Conservation (phyloP, 35 echinoderm and acorn worm species). For the Hemicentrotus pulcherrimus region DNA sequence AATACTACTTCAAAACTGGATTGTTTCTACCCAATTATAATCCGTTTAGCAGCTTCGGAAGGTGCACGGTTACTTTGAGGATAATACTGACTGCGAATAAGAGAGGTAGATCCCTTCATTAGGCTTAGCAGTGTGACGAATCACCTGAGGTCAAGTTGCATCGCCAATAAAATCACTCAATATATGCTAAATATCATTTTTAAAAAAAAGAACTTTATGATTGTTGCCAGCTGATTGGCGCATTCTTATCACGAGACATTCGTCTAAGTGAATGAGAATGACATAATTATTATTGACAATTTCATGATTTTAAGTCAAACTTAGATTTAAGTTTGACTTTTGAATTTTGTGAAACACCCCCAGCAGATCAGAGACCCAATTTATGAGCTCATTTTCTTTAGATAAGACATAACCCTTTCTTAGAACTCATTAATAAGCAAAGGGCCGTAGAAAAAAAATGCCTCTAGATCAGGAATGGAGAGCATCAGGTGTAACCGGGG, state of each 20-base stretch:
- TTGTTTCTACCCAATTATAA: slow-evolving; percentile 11
- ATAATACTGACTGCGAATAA: neutral
- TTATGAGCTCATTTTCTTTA: too few relatives aligned
- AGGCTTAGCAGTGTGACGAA: neutral
- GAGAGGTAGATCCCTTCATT: neutral
- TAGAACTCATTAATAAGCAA: too few relatives aligned
- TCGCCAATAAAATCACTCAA: too few relatives aligned
- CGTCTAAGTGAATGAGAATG: neutral
- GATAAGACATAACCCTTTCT: too few relatives aligned
- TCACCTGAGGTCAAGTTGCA: neutral
- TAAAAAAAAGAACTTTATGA: neutral
- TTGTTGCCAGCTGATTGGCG: neutral
- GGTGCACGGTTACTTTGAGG: neutral
- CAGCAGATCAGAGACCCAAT: too few relatives aligned
- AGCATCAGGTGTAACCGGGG: too few relatives aligned
- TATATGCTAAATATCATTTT: too few relatives aligned
- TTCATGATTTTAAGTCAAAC: too few relatives aligned
- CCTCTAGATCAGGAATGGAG: too few relatives aligned
- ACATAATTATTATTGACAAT: neutral
- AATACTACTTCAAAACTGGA: neutral
- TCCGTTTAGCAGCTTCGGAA: neutral
- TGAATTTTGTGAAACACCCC: too few relatives aligned
- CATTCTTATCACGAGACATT: neutral
- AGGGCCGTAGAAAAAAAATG: too few relatives aligned
- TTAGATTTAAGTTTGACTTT: too few relatives aligned